Base-by-base conservation (phyloP, 2,888 invertebrate genomes). In the Hipparchia semele region DNA sequence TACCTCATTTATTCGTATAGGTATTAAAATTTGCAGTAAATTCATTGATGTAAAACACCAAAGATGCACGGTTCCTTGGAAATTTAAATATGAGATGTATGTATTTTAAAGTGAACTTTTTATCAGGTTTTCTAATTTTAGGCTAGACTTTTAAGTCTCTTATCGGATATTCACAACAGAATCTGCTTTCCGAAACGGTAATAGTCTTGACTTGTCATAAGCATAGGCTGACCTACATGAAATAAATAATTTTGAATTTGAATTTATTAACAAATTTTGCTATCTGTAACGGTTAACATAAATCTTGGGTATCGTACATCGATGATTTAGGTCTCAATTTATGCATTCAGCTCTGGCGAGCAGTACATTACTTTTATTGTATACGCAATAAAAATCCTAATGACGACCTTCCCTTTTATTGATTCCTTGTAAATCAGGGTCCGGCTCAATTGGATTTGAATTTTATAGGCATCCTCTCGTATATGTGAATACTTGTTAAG, bases 341-440 rank as follows among this genome's bases (percentile, higher is more conserved):
- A 51, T 70, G 66, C 71, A 46, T 76, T 74, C 71, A 73, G 80
- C 79, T 83, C 85, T 23, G 49, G 51, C 64, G 64, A 85, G 76
- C 80, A 86, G 85, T 90, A 87, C 90, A 89, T 91, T 92, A 88
- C 87, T 90, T 92, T 92, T 93, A 92, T 92, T 90, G 90, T 90
- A 87, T 87, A 84, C 86, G 88, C 84, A 87, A 88, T 93, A 92
- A 93, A 92, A 87, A 82, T 82, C 83, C 90, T 90, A 92, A 92
- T 91, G 90, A 92, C 89, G 85, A 90, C 89, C 90, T 88, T 87
- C 88, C 85, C 87, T 90, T 93, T 93, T 92, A 92, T 92, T 91
- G 92, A 91, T 91, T 89, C 90, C 87, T 87, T 90, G 91, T 93
- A 93, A 93, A 93, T 92, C 90, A 92, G 88, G 87, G 83, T 88